These are phyloP conservation scores for Andrena cerasifolii DNA, from an alignment of 1,140 invertebrate species.

Conservation along the genomic window DNA sequence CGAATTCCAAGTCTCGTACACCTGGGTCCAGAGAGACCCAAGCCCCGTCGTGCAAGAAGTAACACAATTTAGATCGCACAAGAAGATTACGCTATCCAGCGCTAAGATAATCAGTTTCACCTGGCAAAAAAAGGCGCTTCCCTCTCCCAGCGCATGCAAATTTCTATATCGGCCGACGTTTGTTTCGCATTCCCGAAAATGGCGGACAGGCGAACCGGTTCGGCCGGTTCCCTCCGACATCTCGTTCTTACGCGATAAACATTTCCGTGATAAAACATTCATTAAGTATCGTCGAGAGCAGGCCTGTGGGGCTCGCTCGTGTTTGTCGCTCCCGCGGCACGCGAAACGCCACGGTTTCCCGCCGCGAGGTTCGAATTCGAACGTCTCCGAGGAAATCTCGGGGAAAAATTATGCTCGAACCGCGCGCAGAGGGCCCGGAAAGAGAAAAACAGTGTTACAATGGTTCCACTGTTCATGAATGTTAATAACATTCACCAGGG, in stretches of 20 bases:
- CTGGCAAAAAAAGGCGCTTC: no score
- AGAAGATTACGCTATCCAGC: no score
- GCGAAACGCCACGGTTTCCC: background rate
- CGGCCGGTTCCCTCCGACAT: conserved; percentile 16
- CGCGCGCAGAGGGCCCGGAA: background rate
- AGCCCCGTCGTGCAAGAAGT: no score
- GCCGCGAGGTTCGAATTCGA: background rate
- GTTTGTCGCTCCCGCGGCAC: background rate
- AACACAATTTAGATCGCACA: no score
- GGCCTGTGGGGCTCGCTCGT: background rate
- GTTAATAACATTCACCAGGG: conserved; percentile 71
- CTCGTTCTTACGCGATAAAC: conserved; percentile 26
- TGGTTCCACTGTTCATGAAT: conserved; percentile 70
- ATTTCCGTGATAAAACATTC: conserved; percentile 38
- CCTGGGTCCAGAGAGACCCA: no score
- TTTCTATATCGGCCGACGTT: conserved; percentile 41
- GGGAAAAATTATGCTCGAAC: no score
- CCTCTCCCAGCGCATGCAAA: conserved; percentile 13
- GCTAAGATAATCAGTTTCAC: no score
- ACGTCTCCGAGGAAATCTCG: background rate
- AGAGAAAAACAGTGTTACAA: conserved; percentile 1
- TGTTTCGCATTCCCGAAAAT: conserved; percentile 44
- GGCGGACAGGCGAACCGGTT: conserved; percentile 31
- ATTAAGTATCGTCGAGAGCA: conserved; percentile 9
- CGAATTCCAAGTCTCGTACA: no score